phyloP scores from a whole-genome alignment of 2,888 invertebrate genomes.

The Agrenia bidenticulata region DNA sequence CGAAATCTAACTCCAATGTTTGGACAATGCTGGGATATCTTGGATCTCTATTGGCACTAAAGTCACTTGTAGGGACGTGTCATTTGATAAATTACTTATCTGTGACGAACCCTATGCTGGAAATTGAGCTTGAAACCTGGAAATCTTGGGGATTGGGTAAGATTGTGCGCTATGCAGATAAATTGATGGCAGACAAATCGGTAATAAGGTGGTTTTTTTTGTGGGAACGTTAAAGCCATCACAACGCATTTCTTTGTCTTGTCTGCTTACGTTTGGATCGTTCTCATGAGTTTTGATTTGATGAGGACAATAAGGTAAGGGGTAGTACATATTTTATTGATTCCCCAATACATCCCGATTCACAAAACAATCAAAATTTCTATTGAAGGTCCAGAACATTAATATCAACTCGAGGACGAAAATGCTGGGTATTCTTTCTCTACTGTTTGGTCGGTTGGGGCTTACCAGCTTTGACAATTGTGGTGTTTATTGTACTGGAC shows the following conservation, averaged over 20 bases:
- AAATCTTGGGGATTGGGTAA: background rate
- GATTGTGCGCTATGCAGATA: background rate
- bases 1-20: background rate
- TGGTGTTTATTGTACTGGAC: background rate
- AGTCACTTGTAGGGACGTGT: background rate
- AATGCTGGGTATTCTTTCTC: too few relatives aligned
- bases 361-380: too few relatives aligned
- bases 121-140: background rate
- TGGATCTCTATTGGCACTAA: background rate
- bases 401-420: too few relatives aligned
- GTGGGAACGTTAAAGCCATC: background rate
- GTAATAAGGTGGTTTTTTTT: background rate
- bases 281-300: background rate
- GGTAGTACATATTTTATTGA: too few relatives aligned
- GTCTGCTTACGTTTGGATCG: background rate
- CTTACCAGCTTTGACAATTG: background rate
- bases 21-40: background rate
- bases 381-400: too few relatives aligned
- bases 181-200: background rate
- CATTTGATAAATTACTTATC: background rate
- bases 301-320: background rate
- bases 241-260: slow-evolving; percentile 5
- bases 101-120: background rate
- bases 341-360: too few relatives aligned
- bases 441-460: background rate